Evolutionary conservation across 2,888 invertebrate species (phyloP).

Genomic region (Xanthia togata): DNA sequence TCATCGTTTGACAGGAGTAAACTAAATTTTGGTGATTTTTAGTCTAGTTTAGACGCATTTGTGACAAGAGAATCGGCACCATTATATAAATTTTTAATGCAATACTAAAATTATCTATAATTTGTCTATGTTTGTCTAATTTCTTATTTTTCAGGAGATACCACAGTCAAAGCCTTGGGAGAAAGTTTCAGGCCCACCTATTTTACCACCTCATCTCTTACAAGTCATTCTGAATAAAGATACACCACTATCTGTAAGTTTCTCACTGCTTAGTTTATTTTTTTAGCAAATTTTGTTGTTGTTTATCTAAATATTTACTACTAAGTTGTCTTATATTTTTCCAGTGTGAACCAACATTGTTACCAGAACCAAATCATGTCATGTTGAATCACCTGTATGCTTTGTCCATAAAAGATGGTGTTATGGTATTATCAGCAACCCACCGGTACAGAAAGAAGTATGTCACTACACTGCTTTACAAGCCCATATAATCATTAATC

Average conservation of each 20-base stretch:
- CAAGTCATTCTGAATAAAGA: constrained; percentile 99
- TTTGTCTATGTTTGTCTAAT: background rate
- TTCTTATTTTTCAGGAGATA: constrained; percentile 92
- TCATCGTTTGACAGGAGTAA: too few species aligned
- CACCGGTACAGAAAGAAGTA: constrained; percentile 99
- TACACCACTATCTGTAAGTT: constrained; percentile 96
- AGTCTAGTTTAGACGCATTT: too few species aligned
- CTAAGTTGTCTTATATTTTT: constrained; percentile 73
- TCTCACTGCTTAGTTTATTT: constrained; percentile 4
- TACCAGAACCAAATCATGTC: constrained; percentile 99
- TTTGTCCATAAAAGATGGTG: constrained; percentile 99
- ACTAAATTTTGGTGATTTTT: too few species aligned
- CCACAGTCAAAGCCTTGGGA: constrained; percentile 98
- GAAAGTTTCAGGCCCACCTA: constrained; percentile 98
- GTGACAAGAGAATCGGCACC: too few species aligned
- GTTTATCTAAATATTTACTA: background rate
- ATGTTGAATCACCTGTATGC: constrained; percentile 99
- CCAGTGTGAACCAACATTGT: constrained; percentile 98
- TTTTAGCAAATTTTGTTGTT: constrained; percentile 1
- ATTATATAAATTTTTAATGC: too few species aligned
- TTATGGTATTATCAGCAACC: constrained; percentile 99
- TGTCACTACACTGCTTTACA: constrained; percentile 99
- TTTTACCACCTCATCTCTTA: constrained; percentile 98
- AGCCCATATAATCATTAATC: constrained; percentile 94
- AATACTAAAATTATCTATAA: background rate